These are phyloP conservation scores for Chironomus tentans DNA, from an alignment of 2,888 invertebrate genomes.

Conservation along the genomic window DNA sequence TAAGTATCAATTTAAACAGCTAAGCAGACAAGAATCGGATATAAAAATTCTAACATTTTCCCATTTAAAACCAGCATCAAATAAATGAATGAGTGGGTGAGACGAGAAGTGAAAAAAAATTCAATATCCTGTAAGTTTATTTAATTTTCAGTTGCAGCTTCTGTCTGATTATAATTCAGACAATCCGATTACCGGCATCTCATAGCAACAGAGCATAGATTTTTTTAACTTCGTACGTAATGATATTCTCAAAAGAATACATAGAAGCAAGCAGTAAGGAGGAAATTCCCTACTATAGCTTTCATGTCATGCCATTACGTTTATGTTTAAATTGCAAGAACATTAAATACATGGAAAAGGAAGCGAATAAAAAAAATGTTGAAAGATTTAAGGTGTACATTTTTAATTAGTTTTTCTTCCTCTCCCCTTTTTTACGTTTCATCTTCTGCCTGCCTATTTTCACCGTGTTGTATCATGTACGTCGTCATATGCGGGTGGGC, in stretches of 20 bases:
- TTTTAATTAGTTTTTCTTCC: conserved; percentile 21
- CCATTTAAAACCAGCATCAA: no score
- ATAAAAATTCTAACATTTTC: no score
- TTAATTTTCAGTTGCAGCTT: conserved; percentile 1
- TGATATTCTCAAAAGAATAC: not conserved
- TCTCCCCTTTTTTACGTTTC: not conserved
- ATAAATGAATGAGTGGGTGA: not conserved
- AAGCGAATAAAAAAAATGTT: not conserved
- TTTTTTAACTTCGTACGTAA: not conserved
- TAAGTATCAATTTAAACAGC: no score
- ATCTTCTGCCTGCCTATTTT: not conserved
- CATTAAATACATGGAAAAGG: no score
- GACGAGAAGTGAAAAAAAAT: not conserved
- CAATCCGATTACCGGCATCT: conserved; percentile 18
- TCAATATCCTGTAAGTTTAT: conserved; percentile 10
- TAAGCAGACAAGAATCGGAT: no score
- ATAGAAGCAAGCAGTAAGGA: not conserved
- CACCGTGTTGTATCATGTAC: not conserved
- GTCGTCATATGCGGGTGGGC: not conserved
- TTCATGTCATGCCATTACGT: not conserved
- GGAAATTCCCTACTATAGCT: not conserved
- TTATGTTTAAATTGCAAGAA: not conserved
- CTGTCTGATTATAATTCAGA: conserved; percentile 12
- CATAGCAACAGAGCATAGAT: not conserved
- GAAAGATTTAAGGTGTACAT: conserved; percentile 12